Conservation (phyloP, 2,797 vertebrate species). For the Megalops cyprinoides region DNA sequence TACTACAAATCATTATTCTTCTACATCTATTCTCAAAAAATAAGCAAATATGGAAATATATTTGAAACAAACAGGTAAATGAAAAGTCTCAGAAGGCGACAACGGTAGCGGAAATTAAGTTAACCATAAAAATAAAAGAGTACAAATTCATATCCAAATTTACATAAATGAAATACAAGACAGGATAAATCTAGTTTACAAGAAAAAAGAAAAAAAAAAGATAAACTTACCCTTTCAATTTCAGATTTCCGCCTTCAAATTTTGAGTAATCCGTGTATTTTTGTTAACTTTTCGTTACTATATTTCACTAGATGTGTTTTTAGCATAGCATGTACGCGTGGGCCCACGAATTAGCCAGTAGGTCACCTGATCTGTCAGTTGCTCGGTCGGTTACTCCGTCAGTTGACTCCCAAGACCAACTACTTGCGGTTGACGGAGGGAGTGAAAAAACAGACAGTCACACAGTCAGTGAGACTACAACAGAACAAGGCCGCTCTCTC, state of each 20-base stretch:
- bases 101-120: not conserved
- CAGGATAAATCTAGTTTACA: not conserved
- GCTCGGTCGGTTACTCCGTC: conserved; percentile 28
- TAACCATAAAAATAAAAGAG: not conserved
- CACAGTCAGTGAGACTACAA: conserved; percentile 23
- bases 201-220: conserved; percentile 4
- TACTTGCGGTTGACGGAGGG: conserved; percentile 10
- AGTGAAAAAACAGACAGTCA: conserved; percentile 22
- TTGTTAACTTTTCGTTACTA: not conserved
- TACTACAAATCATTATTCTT: not conserved
- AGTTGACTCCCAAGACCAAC: conserved; percentile 22
- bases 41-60: not conserved
- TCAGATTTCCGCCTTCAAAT: conserved; percentile 5
- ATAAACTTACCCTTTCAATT: conserved; percentile 20
- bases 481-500: conserved; percentile 26
- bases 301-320: not conserved
- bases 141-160: not conserved
- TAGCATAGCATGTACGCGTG: not conserved
- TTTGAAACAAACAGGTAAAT: not conserved
- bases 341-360: not conserved
- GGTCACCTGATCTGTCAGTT: conserved; percentile 25
- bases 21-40: not conserved
- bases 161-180: not conserved
- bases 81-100: not conserved
- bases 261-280: conserved; percentile 18